phyloP scores from a whole-genome alignment of 2,797 vertebrate species.

The Pteropus rufus region DNA sequence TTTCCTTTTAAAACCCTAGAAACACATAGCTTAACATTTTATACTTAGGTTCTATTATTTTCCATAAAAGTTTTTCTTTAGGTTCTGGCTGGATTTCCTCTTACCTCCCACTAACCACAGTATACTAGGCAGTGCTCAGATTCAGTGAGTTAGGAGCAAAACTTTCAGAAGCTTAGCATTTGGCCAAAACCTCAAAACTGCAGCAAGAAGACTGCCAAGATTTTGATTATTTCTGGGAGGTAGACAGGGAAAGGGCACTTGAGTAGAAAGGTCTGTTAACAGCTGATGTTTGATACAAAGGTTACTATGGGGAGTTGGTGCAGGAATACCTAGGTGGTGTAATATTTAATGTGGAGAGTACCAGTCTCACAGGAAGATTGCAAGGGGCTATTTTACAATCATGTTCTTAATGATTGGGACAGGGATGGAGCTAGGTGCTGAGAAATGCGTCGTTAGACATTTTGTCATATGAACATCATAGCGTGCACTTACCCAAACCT shows the following conservation, averaged over 20 bases:
- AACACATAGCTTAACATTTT: background rate
- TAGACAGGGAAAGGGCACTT: background rate
- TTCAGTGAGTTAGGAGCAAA: conserved; percentile 20
- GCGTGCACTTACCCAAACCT: too few relatives aligned
- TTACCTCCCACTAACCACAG: conserved; percentile 13
- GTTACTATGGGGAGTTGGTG: background rate
- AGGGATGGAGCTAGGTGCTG: background rate
- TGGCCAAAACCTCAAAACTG: background rate
- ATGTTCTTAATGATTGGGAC: too few relatives aligned
- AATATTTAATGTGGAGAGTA: background rate
- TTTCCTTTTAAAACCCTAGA: conserved; percentile 14
- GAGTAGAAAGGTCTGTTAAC: background rate
- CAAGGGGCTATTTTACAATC: background rate
- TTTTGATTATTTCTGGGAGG: conserved; percentile 3
- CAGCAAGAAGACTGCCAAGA: background rate
- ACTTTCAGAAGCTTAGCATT: conserved; percentile 25
- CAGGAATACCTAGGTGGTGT: background rate
- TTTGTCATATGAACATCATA: background rate
- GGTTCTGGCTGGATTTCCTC: conserved; percentile 33
- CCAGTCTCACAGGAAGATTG: background rate
- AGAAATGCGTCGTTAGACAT: background rate
- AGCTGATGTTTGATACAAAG: background rate
- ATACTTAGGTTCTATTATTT: background rate
- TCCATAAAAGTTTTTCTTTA: background rate
- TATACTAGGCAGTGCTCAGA: background rate